Evolutionary conservation across 1,140 invertebrate genomes (phyloP).

Genomic region (Calephelis virginiensis): DNA sequence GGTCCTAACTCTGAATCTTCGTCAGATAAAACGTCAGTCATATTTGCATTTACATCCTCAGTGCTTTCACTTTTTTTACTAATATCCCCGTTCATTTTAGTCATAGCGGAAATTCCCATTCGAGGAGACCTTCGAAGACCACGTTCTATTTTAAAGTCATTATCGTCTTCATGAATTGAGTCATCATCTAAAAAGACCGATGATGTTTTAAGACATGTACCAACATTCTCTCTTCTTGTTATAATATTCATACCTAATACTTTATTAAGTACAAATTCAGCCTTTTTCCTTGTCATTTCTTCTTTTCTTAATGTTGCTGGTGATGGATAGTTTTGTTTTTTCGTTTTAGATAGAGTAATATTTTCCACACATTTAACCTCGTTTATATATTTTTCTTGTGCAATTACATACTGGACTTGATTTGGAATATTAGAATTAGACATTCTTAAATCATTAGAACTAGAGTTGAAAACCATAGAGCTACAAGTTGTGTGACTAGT

Average conservation of each 20-base stretch:
- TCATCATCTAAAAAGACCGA: conserved; percentile 72
- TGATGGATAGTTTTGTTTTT: conserved; percentile 50
- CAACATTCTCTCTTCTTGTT: conserved; percentile 68
- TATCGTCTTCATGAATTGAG: conserved; percentile 65
- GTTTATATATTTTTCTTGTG: conserved; percentile 76
- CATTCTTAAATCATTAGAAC: conserved; percentile 73
- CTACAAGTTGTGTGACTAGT: conserved; percentile 77
- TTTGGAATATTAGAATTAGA: conserved; percentile 72
- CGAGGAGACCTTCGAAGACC: conserved; percentile 63
- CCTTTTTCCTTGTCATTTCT: conserved; percentile 67
- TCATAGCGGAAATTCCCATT: conserved; percentile 70
- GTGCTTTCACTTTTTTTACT: conserved; percentile 58
- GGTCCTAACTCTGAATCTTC: conserved; percentile 80
- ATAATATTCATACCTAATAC: conserved; percentile 74
- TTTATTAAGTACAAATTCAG: conserved; percentile 72
- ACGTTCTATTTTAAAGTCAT: conserved; percentile 67
- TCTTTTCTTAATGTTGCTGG: conserved; percentile 59
- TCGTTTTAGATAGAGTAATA: conserved; percentile 68
- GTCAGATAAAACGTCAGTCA: conserved; percentile 63
- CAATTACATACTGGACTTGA: conserved; percentile 77
- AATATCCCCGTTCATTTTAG: conserved; percentile 72
- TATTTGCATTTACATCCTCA: conserved; percentile 60
- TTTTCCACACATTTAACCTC: conserved; percentile 76
- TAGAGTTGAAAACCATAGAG: conserved; percentile 77
- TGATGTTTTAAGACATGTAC: conserved; percentile 63